Evolutionary conservation across 2,113 vertebrate genomes (phyloP).

Genomic region (Syrmaticus mikado): DNA sequence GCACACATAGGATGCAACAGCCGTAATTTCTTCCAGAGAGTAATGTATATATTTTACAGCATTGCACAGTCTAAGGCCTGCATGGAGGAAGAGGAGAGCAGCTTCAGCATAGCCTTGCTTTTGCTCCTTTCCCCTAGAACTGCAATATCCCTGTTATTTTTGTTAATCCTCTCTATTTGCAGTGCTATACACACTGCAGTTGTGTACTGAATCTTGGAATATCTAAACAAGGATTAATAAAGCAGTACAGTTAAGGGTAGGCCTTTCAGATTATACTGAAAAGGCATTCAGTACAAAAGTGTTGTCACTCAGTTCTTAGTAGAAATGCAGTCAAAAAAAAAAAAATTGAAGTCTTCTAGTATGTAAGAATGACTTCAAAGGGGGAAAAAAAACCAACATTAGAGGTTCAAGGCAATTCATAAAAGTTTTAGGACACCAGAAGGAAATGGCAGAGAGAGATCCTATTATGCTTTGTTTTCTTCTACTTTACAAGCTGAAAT

Average conservation of each 20-base stretch:
- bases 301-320: not conserved
- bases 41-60: not conserved
- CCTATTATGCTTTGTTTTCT: accelerated
- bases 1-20: not conserved
- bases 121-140: not conserved
- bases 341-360: not conserved
- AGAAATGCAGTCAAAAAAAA: not conserved
- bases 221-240: not conserved
- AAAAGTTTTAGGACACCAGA: not conserved
- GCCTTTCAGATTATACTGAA: not conserved
- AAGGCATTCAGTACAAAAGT: not conserved
- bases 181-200: not conserved
- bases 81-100: not conserved
- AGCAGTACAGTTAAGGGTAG: not conserved
- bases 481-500: not conserved
- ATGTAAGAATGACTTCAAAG: not conserved
- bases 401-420: not conserved
- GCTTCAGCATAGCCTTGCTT: not conserved
- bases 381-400: not conserved
- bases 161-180: not conserved
- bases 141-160: not conserved
- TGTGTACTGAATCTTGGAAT: not conserved
- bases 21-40: not conserved
- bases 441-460: not conserved
- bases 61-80: not conserved